phyloP scores from a whole-genome alignment of 2,113 vertebrate species.

The Cryptotis parvus region DNA sequence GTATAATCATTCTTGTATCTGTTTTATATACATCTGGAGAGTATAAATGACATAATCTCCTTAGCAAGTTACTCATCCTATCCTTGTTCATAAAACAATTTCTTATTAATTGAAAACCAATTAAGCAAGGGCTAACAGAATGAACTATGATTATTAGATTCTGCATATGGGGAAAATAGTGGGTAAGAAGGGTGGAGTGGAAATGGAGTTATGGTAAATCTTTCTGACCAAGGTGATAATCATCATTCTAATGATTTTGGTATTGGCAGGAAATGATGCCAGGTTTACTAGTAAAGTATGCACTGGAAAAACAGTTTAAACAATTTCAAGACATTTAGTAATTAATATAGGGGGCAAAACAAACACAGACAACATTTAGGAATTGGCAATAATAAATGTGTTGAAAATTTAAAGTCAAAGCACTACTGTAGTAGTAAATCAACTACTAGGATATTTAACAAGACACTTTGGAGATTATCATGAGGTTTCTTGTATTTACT shows the following conservation, averaged over 20 bases:
- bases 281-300: conserved; percentile 6
- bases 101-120: conserved; percentile 29
- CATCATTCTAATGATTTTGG: conserved; percentile 27
- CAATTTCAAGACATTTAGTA: background rate
- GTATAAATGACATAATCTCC: conserved; percentile 55
- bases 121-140: background rate
- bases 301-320: background rate
- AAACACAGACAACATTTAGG: background rate
- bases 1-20: conserved; percentile 42
- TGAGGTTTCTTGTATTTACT: background rate
- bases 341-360: background rate
- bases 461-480: background rate
- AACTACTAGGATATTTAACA: background rate
- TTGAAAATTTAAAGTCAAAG: background rate
- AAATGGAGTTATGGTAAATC: background rate
- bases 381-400: background rate
- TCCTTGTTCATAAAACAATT: conserved; percentile 43
- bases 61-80: conserved; percentile 39
- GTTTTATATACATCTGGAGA: conserved; percentile 62
- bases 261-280: background rate
- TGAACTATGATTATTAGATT: conserved; percentile 31
- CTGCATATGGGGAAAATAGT: background rate
- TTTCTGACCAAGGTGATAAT: background rate
- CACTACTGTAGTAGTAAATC: background rate
- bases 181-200: background rate